Base-by-base conservation (phyloP, 2,113 vertebrate species). In the Odocoileus virginianus region DNA sequence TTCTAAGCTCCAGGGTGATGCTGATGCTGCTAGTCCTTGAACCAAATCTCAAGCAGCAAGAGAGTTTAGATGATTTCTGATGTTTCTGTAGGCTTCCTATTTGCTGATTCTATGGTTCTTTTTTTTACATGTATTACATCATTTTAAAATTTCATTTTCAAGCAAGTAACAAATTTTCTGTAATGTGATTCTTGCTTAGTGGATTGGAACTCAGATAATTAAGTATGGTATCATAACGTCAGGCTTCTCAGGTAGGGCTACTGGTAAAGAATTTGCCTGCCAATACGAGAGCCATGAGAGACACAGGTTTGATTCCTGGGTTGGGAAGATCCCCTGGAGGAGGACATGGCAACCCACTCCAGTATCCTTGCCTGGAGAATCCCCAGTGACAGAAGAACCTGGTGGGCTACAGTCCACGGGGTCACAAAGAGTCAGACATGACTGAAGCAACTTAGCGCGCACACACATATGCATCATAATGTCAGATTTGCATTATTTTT, bases 71-170 rank as follows among this genome's bases (percentile, higher is more conserved):
- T 27, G 33, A 92, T 33, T 16, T 43, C 50, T 52, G 8, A 27
- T 85, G 15, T 84, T 19, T 89, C 30, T 87, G 57, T 84, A 83
- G n/a, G 43, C 19, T 97, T 92, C 28, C 11, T 60, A 52, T 47
- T 57, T 28, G 11, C 10, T 85, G 17, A 92, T 30, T 76, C 21
- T 43, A 7, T 47, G 58, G 85, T 60, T 93, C 17, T 74, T 52
- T 86, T 81, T 82, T 14, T 60, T 33, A 74, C 6, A 47, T 40
- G n/a, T 16, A 55, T 52, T 74, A 28, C 64, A 76, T 84, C 11
- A 47, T 40, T 94, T 60, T 57, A 79, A 92, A 83, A 90, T 85
- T 93, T 95, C 2, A 16, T 50, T 94, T 94, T 90, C 27, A 81
- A 84, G 36, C 23, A 76, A 82, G 87, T 60, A 36, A 50, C 10